Conservation (phyloP, 2,113 vertebrate genomes). For the Ovis canadensis region DNA sequence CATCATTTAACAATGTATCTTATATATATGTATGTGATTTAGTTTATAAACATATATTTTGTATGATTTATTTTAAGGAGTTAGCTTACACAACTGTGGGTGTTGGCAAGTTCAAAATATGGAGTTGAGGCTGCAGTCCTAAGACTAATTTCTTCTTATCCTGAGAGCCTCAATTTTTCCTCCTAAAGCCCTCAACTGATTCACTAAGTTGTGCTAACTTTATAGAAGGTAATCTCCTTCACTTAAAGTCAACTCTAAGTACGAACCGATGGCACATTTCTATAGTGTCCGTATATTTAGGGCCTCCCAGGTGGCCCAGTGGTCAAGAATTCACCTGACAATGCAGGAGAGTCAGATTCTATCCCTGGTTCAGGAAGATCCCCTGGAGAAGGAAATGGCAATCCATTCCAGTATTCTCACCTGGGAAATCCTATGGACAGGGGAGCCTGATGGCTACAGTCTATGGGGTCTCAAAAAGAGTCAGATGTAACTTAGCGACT, state of each 20-base stretch:
- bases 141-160: not conserved
- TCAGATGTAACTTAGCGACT: fast-evolving
- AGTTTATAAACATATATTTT: not conserved
- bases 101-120: not conserved
- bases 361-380: not conserved
- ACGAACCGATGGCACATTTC: not conserved
- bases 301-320: not conserved
- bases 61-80: not conserved
- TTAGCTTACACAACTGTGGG: not conserved
- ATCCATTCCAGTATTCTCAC: not conserved
- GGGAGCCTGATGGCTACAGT: not conserved
- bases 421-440: not conserved
- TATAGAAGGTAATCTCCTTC: not conserved
- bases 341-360: not conserved
- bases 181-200: not conserved
- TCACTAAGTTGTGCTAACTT: fast-evolving
- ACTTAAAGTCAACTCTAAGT: not conserved
- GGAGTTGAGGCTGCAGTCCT: not conserved
- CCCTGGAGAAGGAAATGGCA: not conserved
- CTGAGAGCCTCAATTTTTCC: not conserved
- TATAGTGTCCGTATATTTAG: not conserved
- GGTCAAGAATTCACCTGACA: not conserved
- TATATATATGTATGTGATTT: not conserved
- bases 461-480: not conserved
- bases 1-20: not conserved